Base-by-base conservation (phyloP, 2,113 vertebrate species). In the Alces alces region DNA sequence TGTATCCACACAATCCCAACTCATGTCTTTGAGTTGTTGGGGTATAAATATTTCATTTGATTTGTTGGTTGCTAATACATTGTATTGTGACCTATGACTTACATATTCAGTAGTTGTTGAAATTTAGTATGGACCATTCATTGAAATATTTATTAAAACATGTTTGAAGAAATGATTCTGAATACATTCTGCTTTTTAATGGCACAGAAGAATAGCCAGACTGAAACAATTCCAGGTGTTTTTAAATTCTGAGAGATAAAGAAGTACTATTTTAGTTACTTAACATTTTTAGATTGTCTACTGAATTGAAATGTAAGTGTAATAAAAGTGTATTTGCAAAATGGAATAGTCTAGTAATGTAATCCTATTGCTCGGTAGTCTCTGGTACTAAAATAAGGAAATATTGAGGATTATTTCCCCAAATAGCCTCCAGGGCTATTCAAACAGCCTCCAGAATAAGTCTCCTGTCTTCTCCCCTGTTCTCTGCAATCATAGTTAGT, bases 221-320 rank as follows among this genome's bases (percentile, higher is more conserved):
- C 30, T 52, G 79, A 86, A 95, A 92, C 6, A 39, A 36, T 76
- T 70, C n/a, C 47, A 92, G 78, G 55, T 89, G 23, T 61, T 95
- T 66, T 95, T 86, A 88, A 95, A 86, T 93, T 90, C 45, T 85
- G 30, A 93, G 39, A 47, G 39, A 43, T 28, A 17, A 78, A 92
- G 47, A 70, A 82, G 13, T 79, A 45, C 16, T 90, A 17, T 89
- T 94, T 95, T 50, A 55, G 39, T 91, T 89, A 60, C 17, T 36
- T 95, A 96, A 91, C 61, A 87, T 47, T 84, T 95, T 96, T 96
- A 89, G 36, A 28, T 87, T 85, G 7, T 84, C 78, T 89, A 91
- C 66, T 80, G 86, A 93, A 79, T 52, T 94, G 36, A 91, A 91
- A 58, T 86, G 4, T 79, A 89, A 95, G 60, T 86, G 58, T 25